These are phyloP conservation scores for Enhydra lutris DNA, from an alignment of 2,113 vertebrate genomes.

Conservation along the genomic window DNA sequence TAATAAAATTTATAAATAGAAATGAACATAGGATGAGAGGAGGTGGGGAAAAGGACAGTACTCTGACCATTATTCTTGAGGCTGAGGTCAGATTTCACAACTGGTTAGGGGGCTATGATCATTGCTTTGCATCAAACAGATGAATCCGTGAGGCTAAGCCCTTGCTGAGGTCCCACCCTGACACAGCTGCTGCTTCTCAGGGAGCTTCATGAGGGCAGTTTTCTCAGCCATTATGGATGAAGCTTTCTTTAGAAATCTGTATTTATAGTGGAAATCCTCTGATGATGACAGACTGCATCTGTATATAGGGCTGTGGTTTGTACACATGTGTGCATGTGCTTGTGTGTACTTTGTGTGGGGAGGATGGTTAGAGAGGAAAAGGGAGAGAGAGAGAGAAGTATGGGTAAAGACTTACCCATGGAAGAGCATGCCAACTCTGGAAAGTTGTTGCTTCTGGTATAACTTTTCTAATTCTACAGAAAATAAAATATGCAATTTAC, in stretches of 20 bases:
- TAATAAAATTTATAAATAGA: background rate
- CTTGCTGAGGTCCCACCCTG: background rate
- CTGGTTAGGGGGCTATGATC: background rate
- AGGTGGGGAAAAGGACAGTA: background rate
- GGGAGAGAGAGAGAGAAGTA: background rate
- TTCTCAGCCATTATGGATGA: background rate
- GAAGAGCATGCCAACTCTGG: background rate
- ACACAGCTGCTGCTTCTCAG: background rate
- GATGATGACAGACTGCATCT: background rate
- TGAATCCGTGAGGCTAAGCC: accelerated
- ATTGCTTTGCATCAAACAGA: background rate
- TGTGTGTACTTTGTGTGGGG: background rate
- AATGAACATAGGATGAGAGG: background rate
- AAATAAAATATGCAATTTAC: background rate
- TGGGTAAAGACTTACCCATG: background rate
- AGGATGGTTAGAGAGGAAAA: background rate
- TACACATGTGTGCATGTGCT: background rate
- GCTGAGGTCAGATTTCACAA: background rate
- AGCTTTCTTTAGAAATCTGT: background rate
- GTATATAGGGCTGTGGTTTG: too few species aligned
- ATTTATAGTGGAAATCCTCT: background rate
- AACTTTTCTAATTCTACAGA: background rate
- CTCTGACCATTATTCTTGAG: background rate
- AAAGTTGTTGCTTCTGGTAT: background rate
- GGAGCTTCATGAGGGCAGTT: background rate